phyloP scores from a whole-genome alignment of 2,797 vertebrate species.

The Molossus alvarezi region DNA sequence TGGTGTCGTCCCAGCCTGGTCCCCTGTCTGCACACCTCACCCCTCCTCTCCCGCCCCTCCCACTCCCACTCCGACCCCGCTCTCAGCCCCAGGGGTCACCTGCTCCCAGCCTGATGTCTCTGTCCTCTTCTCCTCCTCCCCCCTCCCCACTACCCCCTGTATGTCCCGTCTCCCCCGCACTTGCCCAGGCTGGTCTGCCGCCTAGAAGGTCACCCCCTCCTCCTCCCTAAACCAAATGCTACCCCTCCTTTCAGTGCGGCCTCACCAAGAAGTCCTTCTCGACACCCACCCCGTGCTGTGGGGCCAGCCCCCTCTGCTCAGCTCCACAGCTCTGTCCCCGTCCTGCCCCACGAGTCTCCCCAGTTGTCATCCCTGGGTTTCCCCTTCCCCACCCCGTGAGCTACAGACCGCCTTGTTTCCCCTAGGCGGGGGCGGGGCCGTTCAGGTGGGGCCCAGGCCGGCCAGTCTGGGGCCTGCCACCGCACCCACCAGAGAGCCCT shows the following conservation, averaged over 20 bases:
- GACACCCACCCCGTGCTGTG: not conserved
- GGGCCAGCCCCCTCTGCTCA: no score
- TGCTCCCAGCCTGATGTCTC: no score
- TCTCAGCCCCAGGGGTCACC: not conserved
- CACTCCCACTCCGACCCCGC: no score
- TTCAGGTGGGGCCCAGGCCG: not conserved
- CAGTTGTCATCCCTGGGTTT: not conserved
- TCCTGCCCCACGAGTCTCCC: rapidly evolving
- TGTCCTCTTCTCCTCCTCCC: not conserved
- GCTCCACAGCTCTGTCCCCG: not conserved
- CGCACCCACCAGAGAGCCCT: not conserved
- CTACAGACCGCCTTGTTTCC: no score
- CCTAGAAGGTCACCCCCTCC: not conserved
- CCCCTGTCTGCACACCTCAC: not conserved
- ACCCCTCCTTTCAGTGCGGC: not conserved
- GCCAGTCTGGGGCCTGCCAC: not conserved
- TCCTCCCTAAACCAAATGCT: not conserved
- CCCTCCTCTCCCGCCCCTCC: not conserved
- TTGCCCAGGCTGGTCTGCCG: no score
- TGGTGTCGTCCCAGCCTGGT: not conserved
- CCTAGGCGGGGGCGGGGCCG: not conserved
- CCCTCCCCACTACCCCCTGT: not conserved
- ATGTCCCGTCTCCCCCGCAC: not conserved
- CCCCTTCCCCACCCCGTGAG: not conserved
- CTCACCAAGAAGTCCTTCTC: not conserved